Percentiles rank a stretch among this genome's conserved stretches.
phyloP scores from a whole-genome alignment of 2,797 vertebrate species.

The Menidia menidia region DNA sequence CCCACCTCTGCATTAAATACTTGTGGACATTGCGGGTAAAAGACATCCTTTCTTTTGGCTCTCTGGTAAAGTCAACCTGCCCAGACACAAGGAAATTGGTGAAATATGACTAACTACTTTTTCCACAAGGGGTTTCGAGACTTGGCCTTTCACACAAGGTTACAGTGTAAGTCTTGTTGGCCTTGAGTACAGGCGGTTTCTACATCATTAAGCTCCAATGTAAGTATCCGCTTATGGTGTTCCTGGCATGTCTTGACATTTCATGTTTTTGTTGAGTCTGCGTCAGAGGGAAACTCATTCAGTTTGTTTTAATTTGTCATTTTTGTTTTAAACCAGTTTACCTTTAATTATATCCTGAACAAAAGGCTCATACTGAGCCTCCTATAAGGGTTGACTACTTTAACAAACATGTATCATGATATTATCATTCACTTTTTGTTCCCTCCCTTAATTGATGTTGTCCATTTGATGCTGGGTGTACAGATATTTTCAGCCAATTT shows the following conservation, averaged over 20 bases:
- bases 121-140: conserved; percentile 66
- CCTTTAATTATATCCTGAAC: not conserved
- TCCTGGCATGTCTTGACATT: conserved; percentile 25
- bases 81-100: conserved; percentile 65
- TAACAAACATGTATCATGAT: not conserved
- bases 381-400: not conserved
- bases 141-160: conserved; percentile 62
- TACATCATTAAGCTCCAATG: conserved; percentile 30
- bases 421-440: not conserved
- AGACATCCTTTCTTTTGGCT: conserved; percentile 69
- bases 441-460: not conserved
- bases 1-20: conserved; percentile 64
- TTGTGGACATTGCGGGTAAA: conserved; percentile 67
- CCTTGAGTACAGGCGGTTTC: conserved; percentile 43
- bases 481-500: conserved; percentile 13
- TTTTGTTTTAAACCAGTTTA: not conserved
- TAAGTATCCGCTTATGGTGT: conserved; percentile 39
- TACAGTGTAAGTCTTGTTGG: conserved; percentile 63
- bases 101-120: conserved; percentile 77
- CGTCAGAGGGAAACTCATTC: conserved; percentile 25
- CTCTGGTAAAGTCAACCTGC: conserved; percentile 72
- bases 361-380: not conserved
- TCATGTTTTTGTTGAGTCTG: conserved; percentile 33
- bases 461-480: not conserved
- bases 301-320: not conserved